Evolutionary conservation across 2,113 vertebrate genomes (phyloP), one percentile per base, ranked within the genome.

Genomic region (Dicerorhinus sumatrensis): DNA sequence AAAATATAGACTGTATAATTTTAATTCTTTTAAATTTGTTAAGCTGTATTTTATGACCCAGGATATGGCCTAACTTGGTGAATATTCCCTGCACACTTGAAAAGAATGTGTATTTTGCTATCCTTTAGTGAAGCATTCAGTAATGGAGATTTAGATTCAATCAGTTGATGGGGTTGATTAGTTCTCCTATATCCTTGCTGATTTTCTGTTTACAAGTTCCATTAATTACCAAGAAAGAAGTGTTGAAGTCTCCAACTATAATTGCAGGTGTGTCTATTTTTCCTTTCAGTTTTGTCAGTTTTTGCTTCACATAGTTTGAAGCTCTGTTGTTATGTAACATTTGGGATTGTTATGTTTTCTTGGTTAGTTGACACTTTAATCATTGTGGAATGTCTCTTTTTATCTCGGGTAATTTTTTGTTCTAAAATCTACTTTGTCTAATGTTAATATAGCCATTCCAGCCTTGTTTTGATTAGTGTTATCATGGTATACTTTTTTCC

Each of bases 1-100:
- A 69, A 8, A 56, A 29, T 42, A 67, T n/a, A 65, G 36, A 42
- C n/a, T 86, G 11, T 56, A 93, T 85, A 63, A 86, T 33, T 76
- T 93, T 25, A 92, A 84, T 42, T 85, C 18, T 93, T 93, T 93
- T 93, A 77, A 86, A 48, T 77, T 65, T 89, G 23, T 82, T 90
- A 67, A 79, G 60, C 18, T 54, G 14, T 69, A 93, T 56, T 67
- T 46, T 86, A 58, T 77, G 29, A 69, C 31, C n/a, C 33, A 73
- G 31, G 14, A 51, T 48, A 60, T 83, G 51, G 21, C 21, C 14
- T 46, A 23, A 3, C 14, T 42, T 82, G 29, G 21, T 62, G 31
- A 62, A n/a, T 72, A 16, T 60, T 33, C 31, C 27, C 29, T 81
- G 18, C 13, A 42, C 8, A 58, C 51, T 60, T 60, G 51, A 51